These are phyloP conservation scores for Merluccius polli DNA, from an alignment of 2,797 vertebrate species.

Conservation along the genomic window DNA sequence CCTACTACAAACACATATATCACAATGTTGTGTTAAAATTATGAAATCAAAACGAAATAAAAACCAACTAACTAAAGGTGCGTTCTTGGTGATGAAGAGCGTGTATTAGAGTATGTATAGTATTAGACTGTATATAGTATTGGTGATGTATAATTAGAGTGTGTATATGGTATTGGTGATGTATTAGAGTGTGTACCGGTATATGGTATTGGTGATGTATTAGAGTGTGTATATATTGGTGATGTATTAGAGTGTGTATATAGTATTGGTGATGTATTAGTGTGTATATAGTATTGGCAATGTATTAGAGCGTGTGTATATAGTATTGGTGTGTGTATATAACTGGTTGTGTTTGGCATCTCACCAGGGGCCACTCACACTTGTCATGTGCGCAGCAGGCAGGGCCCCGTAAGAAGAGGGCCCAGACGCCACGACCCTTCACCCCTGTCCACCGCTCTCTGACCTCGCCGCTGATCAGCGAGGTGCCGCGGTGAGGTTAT, in stretches of 20 bases:
- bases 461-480: conserved; percentile 42
- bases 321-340: neutral
- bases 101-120: too few species aligned
- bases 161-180: neutral
- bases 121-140: too few species aligned
- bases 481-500: conserved; percentile 55
- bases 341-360: neutral
- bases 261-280: neutral
- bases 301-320: neutral
- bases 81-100: neutral
- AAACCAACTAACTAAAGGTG: too few species aligned
- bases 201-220: too few species aligned
- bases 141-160: too few species aligned
- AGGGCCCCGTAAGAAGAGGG: conserved; percentile 11
- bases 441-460: conserved; percentile 64
- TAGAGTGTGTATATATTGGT: too few species aligned
- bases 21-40: too few species aligned
- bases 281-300: neutral
- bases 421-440: conserved; percentile 54
- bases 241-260: neutral
- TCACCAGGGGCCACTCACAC: neutral
- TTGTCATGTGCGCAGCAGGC: neutral
- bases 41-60: too few species aligned
- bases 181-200: neutral
- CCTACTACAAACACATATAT: too few species aligned